These are phyloP conservation scores for Exaiptasia diaphana DNA, from an alignment of 64 coral and sea anemone species.

Conservation along the genomic window DNA sequence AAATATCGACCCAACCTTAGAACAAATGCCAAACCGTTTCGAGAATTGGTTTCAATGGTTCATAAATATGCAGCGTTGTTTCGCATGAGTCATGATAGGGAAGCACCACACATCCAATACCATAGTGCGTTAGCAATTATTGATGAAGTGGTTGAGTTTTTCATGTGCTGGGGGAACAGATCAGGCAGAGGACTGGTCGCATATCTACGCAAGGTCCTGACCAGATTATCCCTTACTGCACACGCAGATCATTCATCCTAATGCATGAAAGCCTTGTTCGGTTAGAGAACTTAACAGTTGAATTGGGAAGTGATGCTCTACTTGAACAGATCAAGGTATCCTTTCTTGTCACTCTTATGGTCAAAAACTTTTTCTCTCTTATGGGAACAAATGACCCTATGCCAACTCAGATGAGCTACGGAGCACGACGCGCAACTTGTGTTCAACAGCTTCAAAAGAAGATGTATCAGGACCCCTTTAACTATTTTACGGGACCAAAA, in stretches of 20 bases:
- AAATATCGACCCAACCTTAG: too few species aligned
- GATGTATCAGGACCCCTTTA: constrained; percentile 2
- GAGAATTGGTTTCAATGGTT: too few species aligned
- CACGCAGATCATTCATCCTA: too few species aligned
- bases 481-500: constrained; percentile 3
- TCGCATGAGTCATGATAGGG: too few species aligned
- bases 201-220: too few species aligned
- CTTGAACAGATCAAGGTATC: neutral
- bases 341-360: constrained; percentile 1
- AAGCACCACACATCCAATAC: too few species aligned
- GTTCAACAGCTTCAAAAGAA: too few species aligned
- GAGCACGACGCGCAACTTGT: neutral
- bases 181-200: constrained; percentile 39
- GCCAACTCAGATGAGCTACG: constrained; percentile 17
- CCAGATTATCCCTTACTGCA: too few species aligned
- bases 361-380: constrained; percentile 30
- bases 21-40: too few species aligned
- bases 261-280: constrained; percentile 44
- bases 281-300: constrained; percentile 24
- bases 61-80: too few species aligned
- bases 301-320: constrained; percentile 22
- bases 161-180: constrained; percentile 16
- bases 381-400: constrained; percentile 19
- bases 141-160: constrained; percentile 16
- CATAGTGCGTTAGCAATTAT: constrained; percentile 10